These are phyloP conservation scores for Trogon melanurus DNA, from an alignment of 2,113 vertebrate genomes.

Conservation along the genomic window DNA sequence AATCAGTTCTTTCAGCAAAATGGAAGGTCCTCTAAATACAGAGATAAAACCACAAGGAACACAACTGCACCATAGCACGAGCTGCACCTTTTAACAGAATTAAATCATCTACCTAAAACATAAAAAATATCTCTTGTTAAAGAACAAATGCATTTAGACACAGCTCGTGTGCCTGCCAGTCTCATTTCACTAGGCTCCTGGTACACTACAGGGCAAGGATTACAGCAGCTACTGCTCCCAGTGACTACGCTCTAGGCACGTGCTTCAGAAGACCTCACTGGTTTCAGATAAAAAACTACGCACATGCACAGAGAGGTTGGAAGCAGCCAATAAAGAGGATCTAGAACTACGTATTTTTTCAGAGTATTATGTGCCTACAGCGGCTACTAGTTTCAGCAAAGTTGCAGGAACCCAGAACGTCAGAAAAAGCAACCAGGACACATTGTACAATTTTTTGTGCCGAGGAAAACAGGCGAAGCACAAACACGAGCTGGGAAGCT, in stretches of 20 bases:
- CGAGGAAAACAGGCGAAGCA: background rate
- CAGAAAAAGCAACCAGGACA: background rate
- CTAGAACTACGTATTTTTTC: background rate
- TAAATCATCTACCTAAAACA: accelerated
- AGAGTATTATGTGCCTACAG: background rate
- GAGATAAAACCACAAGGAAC: background rate
- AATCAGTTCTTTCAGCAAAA: background rate
- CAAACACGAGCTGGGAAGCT: background rate
- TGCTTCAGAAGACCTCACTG: background rate
- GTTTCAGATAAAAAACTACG: background rate
- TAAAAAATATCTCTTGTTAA: background rate
- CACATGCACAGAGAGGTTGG: background rate
- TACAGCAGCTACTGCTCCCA: background rate
- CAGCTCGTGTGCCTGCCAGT: background rate
- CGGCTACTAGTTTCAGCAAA: background rate
- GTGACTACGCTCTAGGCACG: accelerated
- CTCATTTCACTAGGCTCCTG: background rate
- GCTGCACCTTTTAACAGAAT: background rate
- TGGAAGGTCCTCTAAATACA: accelerated
- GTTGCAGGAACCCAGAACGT: background rate
- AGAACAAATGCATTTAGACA: background rate
- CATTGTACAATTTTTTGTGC: background rate
- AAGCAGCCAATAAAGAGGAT: background rate
- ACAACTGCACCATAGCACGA: accelerated
- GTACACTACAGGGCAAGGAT: background rate